Evolutionary conservation across 53 echinoderm and acorn worm species (phyloP), one percentile per base, ranked within the genome.

Genomic region (Temnopleurus reevesii): DNA sequence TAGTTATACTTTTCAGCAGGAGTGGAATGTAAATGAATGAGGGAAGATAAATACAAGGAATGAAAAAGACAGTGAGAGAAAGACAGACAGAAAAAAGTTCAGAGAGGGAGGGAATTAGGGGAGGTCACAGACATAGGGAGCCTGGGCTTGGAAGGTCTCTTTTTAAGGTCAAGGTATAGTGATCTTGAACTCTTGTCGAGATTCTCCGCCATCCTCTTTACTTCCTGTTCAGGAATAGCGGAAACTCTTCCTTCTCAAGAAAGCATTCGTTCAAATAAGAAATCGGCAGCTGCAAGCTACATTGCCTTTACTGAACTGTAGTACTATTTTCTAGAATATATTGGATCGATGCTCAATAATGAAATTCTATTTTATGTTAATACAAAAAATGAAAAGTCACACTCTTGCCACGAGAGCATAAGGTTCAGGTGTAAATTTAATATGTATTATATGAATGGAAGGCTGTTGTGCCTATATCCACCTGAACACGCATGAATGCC

Each of bases 151-250:
- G 23, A 44, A 77, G 77, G 38, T 71, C 41, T 41, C 41, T 17
- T 36, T 71, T 41, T 71, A 21, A 35, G 71, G 71, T 71, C 71
- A 71, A 71, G 71, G 71, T 38, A 71, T 71, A 9, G 4, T 25
- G 26, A 58, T 58, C 12, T 24, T 7, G 12, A 58, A 55, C 5
- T 55, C 55, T n/a, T 55, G 55, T 55, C 13, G 18, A 5, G 35
- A 34, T 3, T 64, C 6, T 71, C 71, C 41, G 18, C 4, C 21
- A 43, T n/a, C 41, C 41, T 8, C 38, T 38, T 7, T 23, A 71
- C 41, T 43, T 71, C 71, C 71, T 71, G 71, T 71, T 38, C n/a
- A 2, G 17, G 34, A 21, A 33, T 64, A 43, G 5, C 19, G 41
- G 38, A 71, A 71, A 30, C 9, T 71, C 9, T 8, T 71, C 41